Base-by-base conservation (phyloP, 64 coral and sea anemone species). In the Actinia equina region DNA sequence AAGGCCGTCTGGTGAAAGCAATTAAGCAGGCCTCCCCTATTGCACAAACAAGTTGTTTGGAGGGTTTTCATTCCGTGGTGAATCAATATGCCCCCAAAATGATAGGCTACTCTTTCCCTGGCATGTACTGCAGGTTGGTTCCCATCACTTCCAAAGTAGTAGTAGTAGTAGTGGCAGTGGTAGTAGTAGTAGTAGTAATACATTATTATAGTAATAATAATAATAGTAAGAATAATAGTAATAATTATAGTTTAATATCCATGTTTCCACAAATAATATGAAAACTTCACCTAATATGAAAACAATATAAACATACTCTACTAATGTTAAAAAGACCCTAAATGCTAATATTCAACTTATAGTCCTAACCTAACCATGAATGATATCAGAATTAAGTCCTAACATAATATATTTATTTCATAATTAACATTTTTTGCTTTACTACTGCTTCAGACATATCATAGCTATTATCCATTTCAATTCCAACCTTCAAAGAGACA, bases 391-490 rank as follows among this genome's bases (percentile, higher is more conserved):
- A 37, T 37, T 37, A 37, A 37, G 30, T 37, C 60, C 14, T 63
- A 54, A 54, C 14, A 71, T 71, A 25, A 71, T 5, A 6, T 26
- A 71, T 6, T 37, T 71, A 71, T 26, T 0, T 71, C 23, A 71
- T 12, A 23, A 71, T 27, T 5, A 71, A 71, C 23, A 37, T 71
- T n/a, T 71, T 71, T 71, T 0, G 19, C 22, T 27, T 26, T n/a
- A 71, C 0, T 27, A 25, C 25, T 76, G 80, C 41, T n/a, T 59
- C 30, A 37, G 30, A 37, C 30, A 37, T 37, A 37, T 37, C 30
- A 37, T 37, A 37, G 30, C 30, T 37, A 70, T 59, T 63, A 44
- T 93, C 37, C 80, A 89, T 79, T 93, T 93, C 71, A 89, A 93
- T 71, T 51, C 51, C 12, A 93, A 93, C 17, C 55, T 93, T 7